A percentile compares a stretch with the other conserved stretches of the same genome.
These are phyloP conservation scores for Limulus polyphemus DNA, from an alignment of 2,888 invertebrate genomes.

Conservation along the genomic window DNA sequence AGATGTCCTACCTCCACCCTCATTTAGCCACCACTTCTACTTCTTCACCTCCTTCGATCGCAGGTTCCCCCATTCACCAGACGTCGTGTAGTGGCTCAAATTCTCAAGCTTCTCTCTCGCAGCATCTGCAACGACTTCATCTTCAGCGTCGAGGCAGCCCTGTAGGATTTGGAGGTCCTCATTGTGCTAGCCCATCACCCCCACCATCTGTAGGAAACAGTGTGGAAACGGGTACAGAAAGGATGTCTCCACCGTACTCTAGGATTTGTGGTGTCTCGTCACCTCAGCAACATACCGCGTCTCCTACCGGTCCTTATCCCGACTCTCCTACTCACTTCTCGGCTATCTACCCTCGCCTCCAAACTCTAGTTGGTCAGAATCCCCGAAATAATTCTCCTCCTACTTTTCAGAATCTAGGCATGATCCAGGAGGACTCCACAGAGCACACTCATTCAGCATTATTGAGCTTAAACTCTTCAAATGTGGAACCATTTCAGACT, in stretches of 20 bases:
- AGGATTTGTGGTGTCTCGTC: slow-evolving; percentile 15
- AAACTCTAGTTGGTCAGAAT: slow-evolving; percentile 1
- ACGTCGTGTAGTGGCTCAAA: slow-evolving; percentile 32
- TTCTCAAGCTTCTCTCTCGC: slow-evolving; percentile 37
- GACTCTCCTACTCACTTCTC: slow-evolving; percentile 24
- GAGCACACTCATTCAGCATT: slow-evolving; percentile 17
- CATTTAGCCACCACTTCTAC: slow-evolving; percentile 24
- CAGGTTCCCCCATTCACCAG: slow-evolving; percentile 53
- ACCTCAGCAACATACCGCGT: slow-evolving; percentile 15
- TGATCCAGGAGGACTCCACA: slow-evolving; percentile 36
- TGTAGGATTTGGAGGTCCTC: slow-evolving; percentile 27
- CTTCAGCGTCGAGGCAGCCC: slow-evolving; percentile 30
- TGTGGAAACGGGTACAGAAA: slow-evolving; percentile 6
- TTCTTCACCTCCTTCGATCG: slow-evolving; percentile 30
- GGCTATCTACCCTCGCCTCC: slow-evolving; percentile 6
- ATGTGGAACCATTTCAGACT: background rate
- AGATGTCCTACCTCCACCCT: slow-evolving; percentile 27
- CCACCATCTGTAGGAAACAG: slow-evolving; percentile 11
- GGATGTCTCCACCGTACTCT: slow-evolving; percentile 13
- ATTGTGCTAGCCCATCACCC: slow-evolving; percentile 30
- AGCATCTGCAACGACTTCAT: slow-evolving; percentile 40
- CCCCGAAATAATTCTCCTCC: slow-evolving; percentile 34
- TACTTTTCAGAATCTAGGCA: slow-evolving; percentile 36
- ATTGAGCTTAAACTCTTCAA: background rate
- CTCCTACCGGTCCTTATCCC: slow-evolving; percentile 22